These are phyloP conservation scores for Coelinius sp. DNA, from an alignment of 2,888 invertebrate genomes.

Conservation along the genomic window DNA sequence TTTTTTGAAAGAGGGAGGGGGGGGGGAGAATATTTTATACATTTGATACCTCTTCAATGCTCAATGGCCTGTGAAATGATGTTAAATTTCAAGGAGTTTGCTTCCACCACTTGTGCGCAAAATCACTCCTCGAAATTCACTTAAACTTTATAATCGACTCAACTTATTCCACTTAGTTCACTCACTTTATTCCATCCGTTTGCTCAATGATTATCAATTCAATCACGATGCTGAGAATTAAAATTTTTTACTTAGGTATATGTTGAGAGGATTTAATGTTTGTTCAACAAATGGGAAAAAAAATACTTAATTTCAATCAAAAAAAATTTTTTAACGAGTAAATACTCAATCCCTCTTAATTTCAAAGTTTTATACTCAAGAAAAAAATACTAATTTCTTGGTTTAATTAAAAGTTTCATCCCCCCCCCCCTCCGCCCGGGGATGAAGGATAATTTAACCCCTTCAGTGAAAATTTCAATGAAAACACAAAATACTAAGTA, in stretches of 20 bases:
- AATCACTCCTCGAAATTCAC: conserved; percentile 19
- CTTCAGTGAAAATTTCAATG: neutral
- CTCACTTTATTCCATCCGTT: conserved; percentile 4
- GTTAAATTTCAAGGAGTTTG: conserved; percentile 45
- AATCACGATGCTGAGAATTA: neutral
- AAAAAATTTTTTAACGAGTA: neutral
- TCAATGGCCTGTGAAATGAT: conserved; percentile 49
- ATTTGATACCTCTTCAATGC: conserved; percentile 16
- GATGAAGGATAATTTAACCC: neutral
- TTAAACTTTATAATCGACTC: conserved; percentile 20
- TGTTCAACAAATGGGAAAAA: neutral
- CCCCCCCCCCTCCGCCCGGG: neutral
- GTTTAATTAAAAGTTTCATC: neutral
- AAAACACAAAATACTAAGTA: neutral
- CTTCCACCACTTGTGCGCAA: neutral
- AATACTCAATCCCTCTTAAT: neutral
- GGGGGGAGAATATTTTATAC: neutral
- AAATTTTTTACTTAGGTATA: too few species aligned
- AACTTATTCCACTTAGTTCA: conserved; percentile 15
- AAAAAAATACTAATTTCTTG: neutral
- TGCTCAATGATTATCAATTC: neutral
- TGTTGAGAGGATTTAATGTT: conserved; percentile 14
- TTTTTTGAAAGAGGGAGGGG: neutral
- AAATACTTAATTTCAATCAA: neutral
- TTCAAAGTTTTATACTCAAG: neutral